Percentiles rank a stretch among this genome's conserved stretches.
These are phyloP conservation scores for Ophion obscuratus DNA, from an alignment of 2,888 invertebrate species.

Conservation along the genomic window DNA sequence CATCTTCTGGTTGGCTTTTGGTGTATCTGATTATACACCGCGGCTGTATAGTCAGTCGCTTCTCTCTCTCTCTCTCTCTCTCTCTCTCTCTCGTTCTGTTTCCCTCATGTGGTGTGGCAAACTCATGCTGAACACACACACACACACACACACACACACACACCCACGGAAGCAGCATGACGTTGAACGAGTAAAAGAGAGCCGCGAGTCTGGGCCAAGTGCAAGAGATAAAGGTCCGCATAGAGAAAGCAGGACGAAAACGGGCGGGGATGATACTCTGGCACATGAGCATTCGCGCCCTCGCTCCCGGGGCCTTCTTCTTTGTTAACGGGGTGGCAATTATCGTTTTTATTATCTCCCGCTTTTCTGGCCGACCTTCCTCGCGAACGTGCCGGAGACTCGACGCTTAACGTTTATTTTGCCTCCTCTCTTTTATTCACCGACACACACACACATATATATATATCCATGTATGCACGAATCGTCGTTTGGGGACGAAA, in stretches of 20 bases:
- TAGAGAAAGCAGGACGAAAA: conserved; percentile 48
- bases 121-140: not conserved
- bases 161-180: conserved; percentile 35
- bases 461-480: not conserved
- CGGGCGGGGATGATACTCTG: conserved; percentile 39
- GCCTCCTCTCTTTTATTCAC: conserved; percentile 3
- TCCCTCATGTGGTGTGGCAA: conserved; percentile 9
- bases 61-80: conserved; percentile 28
- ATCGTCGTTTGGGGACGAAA: conserved; percentile 46
- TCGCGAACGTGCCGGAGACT: conserved; percentile 45
- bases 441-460: not conserved
- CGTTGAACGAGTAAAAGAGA: conserved; percentile 55
- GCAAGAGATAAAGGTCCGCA: conserved; percentile 61
- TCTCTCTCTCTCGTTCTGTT: conserved; percentile 16
- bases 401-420: conserved; percentile 57
- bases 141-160: not conserved
- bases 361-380: conserved; percentile 53
- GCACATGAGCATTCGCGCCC: conserved; percentile 45
- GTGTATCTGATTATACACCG: conserved; percentile 62
- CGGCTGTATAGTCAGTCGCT: conserved; percentile 45
- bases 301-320: conserved; percentile 50
- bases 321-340: conserved; percentile 67
- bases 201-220: conserved; percentile 61
- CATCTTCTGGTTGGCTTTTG: conserved; percentile 56
- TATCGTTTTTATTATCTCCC: conserved; percentile 67